A percentile compares a stretch with the other conserved stretches of the same genome.
phyloP scores from a whole-genome alignment of 1,140 invertebrate species.

The Stenopsyche tienmushanensis region DNA sequence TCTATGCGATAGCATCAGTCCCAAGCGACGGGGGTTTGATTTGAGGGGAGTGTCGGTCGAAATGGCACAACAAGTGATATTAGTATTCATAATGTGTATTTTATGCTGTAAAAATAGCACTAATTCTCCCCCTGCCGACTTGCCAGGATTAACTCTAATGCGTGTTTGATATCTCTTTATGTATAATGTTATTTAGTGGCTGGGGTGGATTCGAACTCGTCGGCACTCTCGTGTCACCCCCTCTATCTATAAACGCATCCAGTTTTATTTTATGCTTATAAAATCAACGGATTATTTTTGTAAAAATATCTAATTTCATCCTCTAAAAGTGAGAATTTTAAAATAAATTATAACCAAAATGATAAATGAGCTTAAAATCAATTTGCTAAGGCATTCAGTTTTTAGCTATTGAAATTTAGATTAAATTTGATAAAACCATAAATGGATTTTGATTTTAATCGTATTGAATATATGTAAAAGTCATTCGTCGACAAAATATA shows the following conservation, averaged over 20 bases:
- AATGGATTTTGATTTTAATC: too few relatives aligned
- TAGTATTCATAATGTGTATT: conserved; percentile 33
- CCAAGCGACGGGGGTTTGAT: neutral
- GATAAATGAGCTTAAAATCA: too few relatives aligned
- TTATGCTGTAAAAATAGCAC: conserved; percentile 29
- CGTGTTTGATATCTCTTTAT: conserved; percentile 26
- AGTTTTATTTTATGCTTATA: neutral
- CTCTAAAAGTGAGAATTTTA: too few relatives aligned
- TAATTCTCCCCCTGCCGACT: conserved; percentile 20
- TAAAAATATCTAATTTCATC: too few relatives aligned
- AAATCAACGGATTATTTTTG: too few relatives aligned
- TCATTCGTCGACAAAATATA: too few relatives aligned
- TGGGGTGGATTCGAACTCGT: neutral
- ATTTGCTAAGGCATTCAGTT: too few relatives aligned
- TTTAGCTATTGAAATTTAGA: too few relatives aligned
- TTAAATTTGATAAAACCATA: too few relatives aligned
- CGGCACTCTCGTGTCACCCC: neutral
- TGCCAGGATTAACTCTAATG: conserved; percentile 27
- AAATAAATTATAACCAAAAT: too few relatives aligned
- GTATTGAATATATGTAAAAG: too few relatives aligned
- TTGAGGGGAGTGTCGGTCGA: conserved; percentile 21
- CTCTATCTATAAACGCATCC: neutral
- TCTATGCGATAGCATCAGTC: neutral
- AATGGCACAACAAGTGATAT: conserved; percentile 24
- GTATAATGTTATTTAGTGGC: conserved; percentile 19